phyloP scores from a whole-genome alignment of 2,888 invertebrate species.

The Pimpla rufipes region DNA sequence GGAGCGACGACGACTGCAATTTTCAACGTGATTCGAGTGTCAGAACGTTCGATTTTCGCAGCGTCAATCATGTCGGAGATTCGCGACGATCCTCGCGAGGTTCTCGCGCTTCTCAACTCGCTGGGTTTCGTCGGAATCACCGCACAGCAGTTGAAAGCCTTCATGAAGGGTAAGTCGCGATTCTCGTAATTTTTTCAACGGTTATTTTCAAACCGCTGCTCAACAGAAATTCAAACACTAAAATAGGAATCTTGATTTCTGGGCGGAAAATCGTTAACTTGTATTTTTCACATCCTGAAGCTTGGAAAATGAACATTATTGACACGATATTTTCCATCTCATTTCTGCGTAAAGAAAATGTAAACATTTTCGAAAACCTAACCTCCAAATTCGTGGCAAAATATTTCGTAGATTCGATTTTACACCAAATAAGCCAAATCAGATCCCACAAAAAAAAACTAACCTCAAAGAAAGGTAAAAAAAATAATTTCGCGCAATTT shows the following conservation, averaged over 20 bases:
- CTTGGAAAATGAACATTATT: neutral
- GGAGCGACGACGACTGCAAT: neutral
- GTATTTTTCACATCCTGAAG: neutral
- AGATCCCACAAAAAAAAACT: too few species aligned
- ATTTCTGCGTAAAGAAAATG: neutral
- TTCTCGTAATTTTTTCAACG: conserved; percentile 34
- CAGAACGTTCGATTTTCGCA: conserved; percentile 1
- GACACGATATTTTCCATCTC: neutral
- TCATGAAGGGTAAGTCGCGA: conserved; percentile 91
- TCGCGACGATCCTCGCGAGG: conserved; percentile 89
- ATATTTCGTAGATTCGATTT: neutral
- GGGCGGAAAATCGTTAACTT: neutral
- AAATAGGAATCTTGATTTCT: neutral
- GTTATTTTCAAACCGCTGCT: conserved; percentile 30
- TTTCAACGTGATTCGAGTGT: neutral
- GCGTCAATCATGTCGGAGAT: conserved; percentile 68
- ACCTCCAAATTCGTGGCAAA: neutral
- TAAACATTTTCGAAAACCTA: neutral
- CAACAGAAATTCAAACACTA: neutral
- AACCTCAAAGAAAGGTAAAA: neutral
- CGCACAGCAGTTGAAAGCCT: conserved; percentile 91
- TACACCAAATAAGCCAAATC: neutral
- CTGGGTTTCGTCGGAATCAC: conserved; percentile 92
- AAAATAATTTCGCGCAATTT: conserved; percentile 72
- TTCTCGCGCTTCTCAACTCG: conserved; percentile 91